Conservation (phyloP, 2,888 invertebrate genomes). For the Cheiracanthium punctorium region DNA sequence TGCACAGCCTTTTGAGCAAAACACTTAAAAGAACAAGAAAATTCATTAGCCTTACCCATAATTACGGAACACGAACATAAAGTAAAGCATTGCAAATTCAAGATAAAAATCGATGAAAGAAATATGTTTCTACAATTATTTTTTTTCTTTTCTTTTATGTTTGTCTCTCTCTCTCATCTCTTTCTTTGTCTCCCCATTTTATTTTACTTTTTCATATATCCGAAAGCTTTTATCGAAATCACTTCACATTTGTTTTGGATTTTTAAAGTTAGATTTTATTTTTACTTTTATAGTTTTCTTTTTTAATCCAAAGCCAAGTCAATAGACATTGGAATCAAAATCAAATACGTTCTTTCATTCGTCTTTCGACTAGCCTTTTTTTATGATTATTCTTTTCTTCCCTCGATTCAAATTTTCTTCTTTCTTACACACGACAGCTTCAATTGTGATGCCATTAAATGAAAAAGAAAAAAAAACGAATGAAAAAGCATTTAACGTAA, state of each 20-base stretch:
- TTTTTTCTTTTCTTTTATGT: neutral
- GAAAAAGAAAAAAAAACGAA: neutral
- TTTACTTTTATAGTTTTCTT: neutral
- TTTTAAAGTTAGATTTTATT: neutral
- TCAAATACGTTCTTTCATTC: neutral
- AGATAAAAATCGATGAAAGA: conserved; percentile 6
- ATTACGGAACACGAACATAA: too few species aligned
- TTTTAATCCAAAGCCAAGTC: neutral
- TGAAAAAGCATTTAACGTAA: too few species aligned
- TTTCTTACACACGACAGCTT: neutral
- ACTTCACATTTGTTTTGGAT: neutral
- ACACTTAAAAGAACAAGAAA: too few species aligned
- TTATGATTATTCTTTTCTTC: neutral
- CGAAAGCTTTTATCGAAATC: conserved; percentile 9
- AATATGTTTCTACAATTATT: neutral
- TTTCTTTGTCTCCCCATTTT: too few species aligned
- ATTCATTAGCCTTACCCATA: too few species aligned
- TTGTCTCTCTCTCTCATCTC: neutral
- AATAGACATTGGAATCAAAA: conserved; percentile 3
- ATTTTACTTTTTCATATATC: too few species aligned
- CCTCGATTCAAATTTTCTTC: too few species aligned
- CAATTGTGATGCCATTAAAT: neutral
- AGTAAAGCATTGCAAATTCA: too few species aligned
- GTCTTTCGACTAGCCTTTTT: neutral
- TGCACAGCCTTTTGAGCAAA: too few species aligned